Conservation (phyloP, 1,140 invertebrate species). For the Neelides sp. region DNA sequence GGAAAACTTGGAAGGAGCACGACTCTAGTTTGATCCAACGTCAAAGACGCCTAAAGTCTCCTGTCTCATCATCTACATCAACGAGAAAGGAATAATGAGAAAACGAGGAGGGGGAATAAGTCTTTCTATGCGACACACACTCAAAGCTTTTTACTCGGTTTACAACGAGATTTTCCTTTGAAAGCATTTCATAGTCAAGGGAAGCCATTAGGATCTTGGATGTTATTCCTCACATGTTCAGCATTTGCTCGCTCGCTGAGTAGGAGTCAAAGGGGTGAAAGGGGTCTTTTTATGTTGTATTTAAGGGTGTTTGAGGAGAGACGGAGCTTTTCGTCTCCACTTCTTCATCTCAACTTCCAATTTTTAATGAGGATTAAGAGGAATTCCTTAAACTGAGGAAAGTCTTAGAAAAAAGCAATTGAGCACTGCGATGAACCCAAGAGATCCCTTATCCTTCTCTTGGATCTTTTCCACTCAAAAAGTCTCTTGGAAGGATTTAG, state of each 20-base stretch:
- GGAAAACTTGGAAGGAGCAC: not conserved
- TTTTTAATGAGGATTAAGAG: slow-evolving; percentile 9
- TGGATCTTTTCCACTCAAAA: slow-evolving; percentile 1
- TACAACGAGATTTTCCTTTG: not conserved
- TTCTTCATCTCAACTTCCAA: slow-evolving; percentile 4
- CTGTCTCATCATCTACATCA: not conserved
- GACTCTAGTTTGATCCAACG: not conserved
- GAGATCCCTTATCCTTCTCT: not conserved
- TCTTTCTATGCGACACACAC: not conserved
- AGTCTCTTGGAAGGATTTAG: not conserved
- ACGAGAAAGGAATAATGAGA: not conserved
- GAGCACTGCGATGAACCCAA: not conserved
- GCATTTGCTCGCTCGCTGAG: slow-evolving; percentile 6
- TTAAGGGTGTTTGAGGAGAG: too few species aligned
- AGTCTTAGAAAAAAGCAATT: not conserved
- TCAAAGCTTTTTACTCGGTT: not conserved
- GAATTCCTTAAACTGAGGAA: slow-evolving; percentile 13
- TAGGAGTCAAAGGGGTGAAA: slow-evolving; percentile 2
- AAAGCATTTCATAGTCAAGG: slow-evolving; percentile 9
- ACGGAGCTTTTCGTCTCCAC: not conserved
- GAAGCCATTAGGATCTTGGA: slow-evolving; percentile 2
- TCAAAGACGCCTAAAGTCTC: not conserved
- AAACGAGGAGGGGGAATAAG: not conserved
- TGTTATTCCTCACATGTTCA: slow-evolving; percentile 9
- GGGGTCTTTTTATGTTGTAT: slow-evolving; percentile 2